phyloP scores from a whole-genome alignment of 2,888 invertebrate genomes.

The Pollenia angustigena region DNA sequence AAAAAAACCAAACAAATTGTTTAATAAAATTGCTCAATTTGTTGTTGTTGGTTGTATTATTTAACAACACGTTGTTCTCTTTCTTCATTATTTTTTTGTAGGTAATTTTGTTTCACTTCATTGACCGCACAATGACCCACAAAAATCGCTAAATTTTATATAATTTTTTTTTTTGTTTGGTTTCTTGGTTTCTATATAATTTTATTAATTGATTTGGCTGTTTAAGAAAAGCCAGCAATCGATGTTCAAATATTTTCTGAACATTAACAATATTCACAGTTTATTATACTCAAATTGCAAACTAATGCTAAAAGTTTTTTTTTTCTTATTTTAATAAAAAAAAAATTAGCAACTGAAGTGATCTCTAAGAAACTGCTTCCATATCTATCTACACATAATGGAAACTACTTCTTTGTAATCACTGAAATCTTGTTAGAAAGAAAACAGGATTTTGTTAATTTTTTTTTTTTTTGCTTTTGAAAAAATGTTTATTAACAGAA shows the following conservation, averaged over 20 bases:
- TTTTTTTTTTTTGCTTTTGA: constrained; percentile 3
- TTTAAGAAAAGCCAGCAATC: neutral
- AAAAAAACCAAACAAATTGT: constrained; percentile 8
- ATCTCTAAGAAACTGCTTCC: neutral
- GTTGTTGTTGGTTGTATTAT: constrained; percentile 8
- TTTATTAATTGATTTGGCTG: constrained; percentile 68
- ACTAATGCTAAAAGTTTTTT: neutral
- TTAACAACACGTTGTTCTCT: constrained; percentile 5
- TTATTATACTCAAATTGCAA: constrained; percentile 27
- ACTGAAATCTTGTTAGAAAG: constrained; percentile 69
- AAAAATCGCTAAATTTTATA: constrained; percentile 27
- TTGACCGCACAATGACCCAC: constrained; percentile 57
- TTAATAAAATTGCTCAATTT: constrained; percentile 45
- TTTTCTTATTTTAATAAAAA: neutral
- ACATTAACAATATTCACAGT: constrained; percentile 22
- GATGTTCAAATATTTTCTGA: constrained; percentile 7
- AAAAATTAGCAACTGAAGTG: constrained; percentile 8
- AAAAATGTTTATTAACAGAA: constrained; percentile 39
- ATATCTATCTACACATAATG: neutral
- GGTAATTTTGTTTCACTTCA: neutral
- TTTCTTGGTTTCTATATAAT: constrained; percentile 18
- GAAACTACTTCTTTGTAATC: constrained; percentile 52
- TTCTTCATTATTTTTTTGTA: neutral
- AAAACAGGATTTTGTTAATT: constrained; percentile 66
- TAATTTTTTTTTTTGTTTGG: neutral